Base-by-base conservation (phyloP, 2,888 invertebrate genomes). In the Lithophane socia region DNA sequence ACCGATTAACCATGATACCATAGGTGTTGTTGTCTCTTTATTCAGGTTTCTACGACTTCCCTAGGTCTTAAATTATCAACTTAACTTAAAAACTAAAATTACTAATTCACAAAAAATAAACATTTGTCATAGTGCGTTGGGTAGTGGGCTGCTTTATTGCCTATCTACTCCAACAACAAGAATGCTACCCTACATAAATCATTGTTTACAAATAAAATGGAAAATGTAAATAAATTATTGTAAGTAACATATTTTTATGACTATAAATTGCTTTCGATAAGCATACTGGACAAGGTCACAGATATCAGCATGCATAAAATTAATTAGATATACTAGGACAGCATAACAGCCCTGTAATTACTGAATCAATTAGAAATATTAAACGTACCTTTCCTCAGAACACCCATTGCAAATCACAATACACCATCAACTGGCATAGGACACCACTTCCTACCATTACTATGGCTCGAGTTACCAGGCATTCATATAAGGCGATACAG, bases 401-500 rank as follows among this genome's bases (percentile, higher is more conserved):
- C 92, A 89, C 92, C 92, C 94, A 94, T 94, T 81, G 73, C 88
- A 74, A 82, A 68, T 79, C 88, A 88, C 89, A 89, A 86, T 86
- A 84, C 86, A 82, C 86, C 84, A 89, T 88, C 80, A 81, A 92
- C 91, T 91, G 87, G 72, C 82, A 89, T 85, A 87, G 88, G 89
- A 86, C 88, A 87, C 88, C 79, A 92, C 92, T 94, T 94, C 93
- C 93, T 92, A 87, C 83, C 81, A 79, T 74, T 82, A 78, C 87
- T 87, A 86, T 88, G 88, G 82, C 72, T 85, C 82, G 85, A 85
- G 80, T 88, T 87, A 91, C 90, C 88, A 89, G 91, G 91, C 81
- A 70, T 76, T 75, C 93, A 92, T 93, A 94, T 91, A 94, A 87
- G 93, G 95, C 79, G 90, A 85, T 94, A 96, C 96, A 95, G 96